Evolutionary conservation across 2,113 vertebrate genomes (phyloP).

Genomic region (Phalacrocorax brasilianus): DNA sequence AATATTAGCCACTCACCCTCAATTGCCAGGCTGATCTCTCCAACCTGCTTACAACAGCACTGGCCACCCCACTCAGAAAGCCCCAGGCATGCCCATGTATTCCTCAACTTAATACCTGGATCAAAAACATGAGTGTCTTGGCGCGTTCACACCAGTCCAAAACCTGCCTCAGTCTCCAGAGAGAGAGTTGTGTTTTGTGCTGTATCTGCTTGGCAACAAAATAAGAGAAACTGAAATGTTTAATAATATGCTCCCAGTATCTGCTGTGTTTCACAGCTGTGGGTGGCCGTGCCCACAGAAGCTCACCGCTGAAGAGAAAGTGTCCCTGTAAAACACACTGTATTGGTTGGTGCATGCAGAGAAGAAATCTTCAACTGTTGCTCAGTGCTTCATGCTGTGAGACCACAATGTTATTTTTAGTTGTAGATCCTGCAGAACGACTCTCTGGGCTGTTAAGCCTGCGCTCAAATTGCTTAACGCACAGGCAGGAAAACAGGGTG

Average conservation of each 20-base stretch:
- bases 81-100: background rate
- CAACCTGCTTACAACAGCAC: background rate
- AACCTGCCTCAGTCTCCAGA: background rate
- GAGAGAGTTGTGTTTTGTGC: background rate
- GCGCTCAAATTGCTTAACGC: background rate
- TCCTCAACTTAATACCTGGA: background rate
- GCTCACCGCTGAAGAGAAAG: background rate
- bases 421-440: background rate
- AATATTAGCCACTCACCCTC: background rate
- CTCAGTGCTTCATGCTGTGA: background rate
- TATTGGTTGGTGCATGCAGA: background rate
- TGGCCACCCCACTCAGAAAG: background rate
- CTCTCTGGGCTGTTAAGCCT: background rate
- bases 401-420: background rate
- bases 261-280: conserved; percentile 33
- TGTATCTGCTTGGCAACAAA: conserved; percentile 31
- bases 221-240: conserved; percentile 28
- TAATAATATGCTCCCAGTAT: conserved; percentile 9
- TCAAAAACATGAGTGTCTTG: background rate
- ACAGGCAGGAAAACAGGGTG: background rate
- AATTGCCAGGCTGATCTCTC: background rate
- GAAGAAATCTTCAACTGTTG: background rate
- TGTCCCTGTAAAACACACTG: background rate
- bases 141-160: background rate
- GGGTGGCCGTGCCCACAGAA: conserved; percentile 15